Conservation (phyloP, 2,113 vertebrate genomes). For the Leptosomus discolor region DNA sequence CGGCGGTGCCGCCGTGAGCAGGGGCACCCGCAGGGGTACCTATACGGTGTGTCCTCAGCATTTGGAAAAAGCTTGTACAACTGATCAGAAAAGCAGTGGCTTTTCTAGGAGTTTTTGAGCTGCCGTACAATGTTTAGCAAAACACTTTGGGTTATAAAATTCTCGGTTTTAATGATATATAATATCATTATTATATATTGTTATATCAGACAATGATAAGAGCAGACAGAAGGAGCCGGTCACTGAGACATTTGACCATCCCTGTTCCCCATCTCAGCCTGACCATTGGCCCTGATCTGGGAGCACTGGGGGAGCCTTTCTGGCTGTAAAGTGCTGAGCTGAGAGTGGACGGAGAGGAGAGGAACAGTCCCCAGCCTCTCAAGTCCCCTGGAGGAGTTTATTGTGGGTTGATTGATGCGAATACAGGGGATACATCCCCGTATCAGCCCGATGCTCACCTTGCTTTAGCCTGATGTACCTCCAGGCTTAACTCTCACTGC, state of each 20-base stretch:
- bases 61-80: not conserved
- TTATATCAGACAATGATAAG: not conserved
- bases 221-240: not conserved
- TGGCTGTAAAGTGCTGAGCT: not conserved
- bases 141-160: not conserved
- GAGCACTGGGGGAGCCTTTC: not conserved
- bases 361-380: not conserved
- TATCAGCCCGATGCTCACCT: not conserved
- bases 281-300: not conserved
- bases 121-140: not conserved
- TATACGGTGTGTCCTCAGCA: fast-evolving
- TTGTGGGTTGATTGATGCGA: not conserved
- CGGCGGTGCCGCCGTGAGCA: not conserved
- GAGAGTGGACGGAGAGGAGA: not conserved
- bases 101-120: not conserved
- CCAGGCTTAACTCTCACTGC: not conserved
- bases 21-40: not conserved
- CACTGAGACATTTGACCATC: not conserved
- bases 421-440: fast-evolving
- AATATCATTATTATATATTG: fast-evolving
- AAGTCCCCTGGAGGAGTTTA: not conserved
- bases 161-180: fast-evolving
- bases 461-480: not conserved
- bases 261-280: not conserved
- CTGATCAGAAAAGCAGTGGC: not conserved